Evolutionary conservation across 2,888 invertebrate species (phyloP), one percentile per base, ranked within the genome.

Genomic region (Tryphoninae sp.): DNA sequence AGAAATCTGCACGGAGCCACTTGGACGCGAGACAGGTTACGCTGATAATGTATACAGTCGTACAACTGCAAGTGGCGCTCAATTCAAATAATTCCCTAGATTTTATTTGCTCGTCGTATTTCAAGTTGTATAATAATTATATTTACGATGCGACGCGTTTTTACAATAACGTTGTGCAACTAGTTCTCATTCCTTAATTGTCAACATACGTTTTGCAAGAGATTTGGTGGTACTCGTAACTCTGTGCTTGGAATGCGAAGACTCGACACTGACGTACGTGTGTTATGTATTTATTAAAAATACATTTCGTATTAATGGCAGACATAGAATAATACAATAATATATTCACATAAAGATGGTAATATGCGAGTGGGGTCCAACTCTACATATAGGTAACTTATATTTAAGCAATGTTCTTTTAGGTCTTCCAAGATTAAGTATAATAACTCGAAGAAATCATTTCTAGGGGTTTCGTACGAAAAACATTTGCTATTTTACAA

Each of bases 61-160:
- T 55, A 53, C 59, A 62, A 76, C 16, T 59, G 26, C n/a, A 11
- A 72, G 68, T 53, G 71, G 71, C 78, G 81, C 22, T 2, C 55
- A 72, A 62, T 82, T 76, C 67, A 64, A 82, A 78, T 61, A 40
- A 67, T 26, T 59, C 76, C 76, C 80, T 71, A 80, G 80, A 72
- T 53, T 26, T 26, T 26, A 51, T 53, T 19, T 26, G 33, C 19
- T 61, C 9, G 6, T 9, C 33, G 26, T 26, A 42, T 49, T n/a
- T 40, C n/a, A 4, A 64, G 16, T 64, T 42, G 19, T 9, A 33
- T 33, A 74, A 2, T 42, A 26, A 74, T 33, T 53, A 26, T 61
- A 59, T 59, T 26, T 19, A 26, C n/a, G 26, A 11, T 49, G 0
- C 11, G 16, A 51, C 26, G 33, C 16, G 6, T 7, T 33, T 68